phyloP scores from a whole-genome alignment of 2,113 vertebrate species.

The Myrmecophaga tridactyla region DNA sequence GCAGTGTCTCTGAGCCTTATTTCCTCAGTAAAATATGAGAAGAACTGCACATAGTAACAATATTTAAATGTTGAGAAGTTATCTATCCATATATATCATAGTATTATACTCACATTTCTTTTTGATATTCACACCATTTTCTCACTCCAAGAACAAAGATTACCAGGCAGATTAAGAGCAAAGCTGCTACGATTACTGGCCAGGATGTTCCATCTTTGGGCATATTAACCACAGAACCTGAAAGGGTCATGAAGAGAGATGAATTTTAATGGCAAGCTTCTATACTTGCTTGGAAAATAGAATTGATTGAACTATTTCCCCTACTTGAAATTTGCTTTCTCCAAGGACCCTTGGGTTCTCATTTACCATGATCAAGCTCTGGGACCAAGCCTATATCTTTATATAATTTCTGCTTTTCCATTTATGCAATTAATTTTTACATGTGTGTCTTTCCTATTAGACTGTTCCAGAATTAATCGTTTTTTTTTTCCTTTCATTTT shows the following conservation, averaged over 20 bases:
- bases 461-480: neutral
- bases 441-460: neutral
- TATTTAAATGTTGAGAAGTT: neutral
- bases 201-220: conserved; percentile 64
- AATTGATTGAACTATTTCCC: neutral
- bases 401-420: neutral
- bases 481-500: neutral
- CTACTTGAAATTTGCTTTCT: neutral
- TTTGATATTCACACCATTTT: conserved; percentile 82
- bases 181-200: conserved; percentile 64
- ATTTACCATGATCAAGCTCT: neutral
- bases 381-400: neutral
- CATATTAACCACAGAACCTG: neutral
- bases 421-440: neutral
- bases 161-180: conserved; percentile 71
- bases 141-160: conserved; percentile 75
- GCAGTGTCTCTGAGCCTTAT: neutral
- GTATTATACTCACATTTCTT: conserved; percentile 81
- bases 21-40: neutral
- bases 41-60: neutral
- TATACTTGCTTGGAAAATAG: neutral
- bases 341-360: neutral
- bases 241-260: neutral
- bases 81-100: neutral
- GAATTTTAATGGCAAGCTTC: neutral